Conservation (phyloP, 1,140 invertebrate species). For the Cardiocondyla obscurior region DNA sequence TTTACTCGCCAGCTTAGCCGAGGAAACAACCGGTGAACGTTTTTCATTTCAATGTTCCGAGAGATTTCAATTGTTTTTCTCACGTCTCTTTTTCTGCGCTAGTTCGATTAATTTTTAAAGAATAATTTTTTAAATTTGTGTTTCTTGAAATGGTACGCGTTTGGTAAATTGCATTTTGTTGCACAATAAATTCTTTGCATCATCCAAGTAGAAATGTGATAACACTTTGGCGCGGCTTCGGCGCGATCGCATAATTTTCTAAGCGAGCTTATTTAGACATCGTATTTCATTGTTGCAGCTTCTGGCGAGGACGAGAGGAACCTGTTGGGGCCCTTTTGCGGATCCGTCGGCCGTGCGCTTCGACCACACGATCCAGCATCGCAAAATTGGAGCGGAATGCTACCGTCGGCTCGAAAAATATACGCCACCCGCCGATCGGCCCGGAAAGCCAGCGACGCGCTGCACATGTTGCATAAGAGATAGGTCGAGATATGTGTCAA, state of each 20-base stretch:
- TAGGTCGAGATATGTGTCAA: constrained; percentile 83
- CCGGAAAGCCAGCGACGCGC: background rate
- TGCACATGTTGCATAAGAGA: constrained; percentile 77
- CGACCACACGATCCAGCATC: constrained; percentile 42
- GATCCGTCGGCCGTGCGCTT: constrained; percentile 16
- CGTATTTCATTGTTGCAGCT: background rate
- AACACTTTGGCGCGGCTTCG: background rate
- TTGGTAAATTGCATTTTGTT: background rate
- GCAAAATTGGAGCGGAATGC: constrained; percentile 57
- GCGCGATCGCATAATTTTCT: background rate
- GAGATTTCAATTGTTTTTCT: background rate
- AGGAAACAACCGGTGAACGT: background rate
- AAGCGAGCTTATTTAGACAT: background rate
- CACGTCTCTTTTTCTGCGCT: no score
- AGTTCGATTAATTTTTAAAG: background rate
- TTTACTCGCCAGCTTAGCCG: background rate
- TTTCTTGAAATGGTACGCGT: background rate
- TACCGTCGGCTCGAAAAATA: constrained; percentile 6
- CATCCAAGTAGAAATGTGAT: no score
- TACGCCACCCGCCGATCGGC: background rate
- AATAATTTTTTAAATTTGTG: background rate
- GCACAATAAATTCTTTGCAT: background rate
- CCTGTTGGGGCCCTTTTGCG: constrained; percentile 5
- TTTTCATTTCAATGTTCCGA: background rate
- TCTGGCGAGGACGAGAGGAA: background rate